Evolutionary conservation across 2,888 invertebrate species (phyloP), one percentile per base, ranked within the genome.

Genomic region (Amphipyra tragopoginis): DNA sequence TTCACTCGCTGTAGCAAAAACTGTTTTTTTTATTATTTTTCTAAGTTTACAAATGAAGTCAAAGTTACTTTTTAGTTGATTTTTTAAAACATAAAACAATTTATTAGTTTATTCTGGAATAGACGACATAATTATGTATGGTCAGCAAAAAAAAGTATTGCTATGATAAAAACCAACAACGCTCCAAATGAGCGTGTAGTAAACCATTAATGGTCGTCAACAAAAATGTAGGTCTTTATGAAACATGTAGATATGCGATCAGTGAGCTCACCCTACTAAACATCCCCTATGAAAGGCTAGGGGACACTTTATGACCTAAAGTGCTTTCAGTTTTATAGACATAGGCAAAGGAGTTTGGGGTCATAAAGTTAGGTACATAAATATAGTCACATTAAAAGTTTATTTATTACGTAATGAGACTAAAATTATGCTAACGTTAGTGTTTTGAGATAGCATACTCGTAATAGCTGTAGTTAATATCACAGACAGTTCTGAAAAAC

Each of bases 261-360:
- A 56, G 44, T 42, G 51, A 60, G 45, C 45, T 56, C 43, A 59
- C 63, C 60, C 72, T 45, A 55, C 52, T 61, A 65, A 75, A 70
- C 59, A 54, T 64, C 63, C 29, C 54, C 47, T 64, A 60, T 65
- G 65, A 72, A 75, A 60, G 64, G 44, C 53, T 67, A 63, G 62
- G 65, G 63, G 74, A 73, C 70, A 67, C 62, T 76, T 73, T 76
- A 76, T 61, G 70, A 60, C 59, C 62, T 77, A 65, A 63, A 70
- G 62, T 70, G 58, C 65, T 73, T 65, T 63, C 58, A 52, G 44
- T 67, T 76, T 75, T 76, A 76, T 76, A 65, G 67, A 58, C 72
- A 62, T 61, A 55, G 49, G 49, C 56, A 33, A 47, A 53, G 60
- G 57, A 73, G 64, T 75, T 76, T 60, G 38, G 49, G 52, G 47